Evolutionary conservation across 2,797 vertebrate genomes (phyloP).

Genomic region (Characodon lateralis): DNA sequence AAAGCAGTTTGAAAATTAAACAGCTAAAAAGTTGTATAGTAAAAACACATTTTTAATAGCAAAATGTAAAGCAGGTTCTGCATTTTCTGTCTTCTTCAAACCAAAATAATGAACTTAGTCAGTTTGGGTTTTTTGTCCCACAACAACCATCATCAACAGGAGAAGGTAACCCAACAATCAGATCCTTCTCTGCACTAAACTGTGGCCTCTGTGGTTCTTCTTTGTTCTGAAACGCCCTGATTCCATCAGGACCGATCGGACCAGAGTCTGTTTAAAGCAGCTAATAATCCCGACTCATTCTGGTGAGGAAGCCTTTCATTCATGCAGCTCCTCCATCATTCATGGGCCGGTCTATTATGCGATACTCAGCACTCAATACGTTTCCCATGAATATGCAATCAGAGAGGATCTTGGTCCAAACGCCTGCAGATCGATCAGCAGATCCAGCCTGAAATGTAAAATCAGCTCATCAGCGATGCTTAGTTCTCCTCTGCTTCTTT

Average conservation of each 20-base stretch:
- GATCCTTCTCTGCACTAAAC: too few relatives aligned
- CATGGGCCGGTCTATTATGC: conserved; percentile 61
- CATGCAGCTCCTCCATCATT: conserved; percentile 31
- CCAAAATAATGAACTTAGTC: not conserved
- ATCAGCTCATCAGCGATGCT: not conserved
- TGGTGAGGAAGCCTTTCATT: conserved; percentile 20
- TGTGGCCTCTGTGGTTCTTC: too few relatives aligned
- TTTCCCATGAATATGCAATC: conserved; percentile 69
- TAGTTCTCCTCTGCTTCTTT: not conserved
- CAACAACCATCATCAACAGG: not conserved
- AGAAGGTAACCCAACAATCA: too few relatives aligned
- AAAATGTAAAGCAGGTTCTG: not conserved
- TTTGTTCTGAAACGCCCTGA: not conserved
- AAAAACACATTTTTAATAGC: not conserved
- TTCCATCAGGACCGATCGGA: not conserved
- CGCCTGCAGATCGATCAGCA: conserved; percentile 2
- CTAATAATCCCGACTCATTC: conserved; percentile 21
- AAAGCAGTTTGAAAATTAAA: not conserved
- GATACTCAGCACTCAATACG: conserved; percentile 59
- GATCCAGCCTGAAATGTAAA: conserved; percentile 4
- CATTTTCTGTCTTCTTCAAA: not conserved
- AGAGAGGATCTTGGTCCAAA: not conserved
- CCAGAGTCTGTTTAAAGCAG: not conserved
- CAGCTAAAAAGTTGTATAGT: not conserved
- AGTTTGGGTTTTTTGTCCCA: not conserved